A percentile compares a stretch with the other conserved stretches of the same genome.
phyloP scores from a whole-genome alignment of 2,888 invertebrate species.

The Ochlodes sylvanus region DNA sequence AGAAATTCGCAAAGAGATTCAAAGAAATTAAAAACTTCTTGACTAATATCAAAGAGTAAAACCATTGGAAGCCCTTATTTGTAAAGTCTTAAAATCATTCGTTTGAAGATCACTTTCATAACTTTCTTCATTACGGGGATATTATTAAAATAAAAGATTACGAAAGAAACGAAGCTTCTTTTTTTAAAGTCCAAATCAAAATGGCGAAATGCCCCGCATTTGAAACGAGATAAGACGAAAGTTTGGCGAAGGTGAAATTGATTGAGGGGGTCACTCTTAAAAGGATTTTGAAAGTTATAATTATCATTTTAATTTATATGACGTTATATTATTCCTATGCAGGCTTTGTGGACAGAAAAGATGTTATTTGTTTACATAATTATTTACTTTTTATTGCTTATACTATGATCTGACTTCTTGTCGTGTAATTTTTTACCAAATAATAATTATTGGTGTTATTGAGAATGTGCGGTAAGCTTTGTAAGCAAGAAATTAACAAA shows the following conservation, averaged over 20 bases:
- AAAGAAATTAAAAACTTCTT: constrained; percentile 9
- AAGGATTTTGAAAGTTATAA: constrained; percentile 5
- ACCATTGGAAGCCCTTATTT: constrained; percentile 17
- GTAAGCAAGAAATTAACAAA: no score
- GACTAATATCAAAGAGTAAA: constrained; percentile 16
- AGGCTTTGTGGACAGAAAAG: no score
- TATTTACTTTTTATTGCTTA: no score
- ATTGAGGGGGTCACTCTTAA: constrained; percentile 12
- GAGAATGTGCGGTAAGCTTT: no score
- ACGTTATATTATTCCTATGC: no score
- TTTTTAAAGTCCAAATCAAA: background rate
- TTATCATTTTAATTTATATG: background rate
- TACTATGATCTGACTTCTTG: no score
- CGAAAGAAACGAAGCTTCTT: constrained; percentile 7
- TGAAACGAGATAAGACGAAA: constrained; percentile 16
- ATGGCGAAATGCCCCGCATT: constrained; percentile 21
- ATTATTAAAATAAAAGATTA: constrained; percentile 11
- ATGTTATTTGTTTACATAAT: no score
- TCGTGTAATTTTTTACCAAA: no score
- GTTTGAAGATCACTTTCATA: constrained; percentile 22
- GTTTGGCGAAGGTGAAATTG: constrained; percentile 26
- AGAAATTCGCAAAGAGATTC: background rate
- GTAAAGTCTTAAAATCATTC: constrained; percentile 13
- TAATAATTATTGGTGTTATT: no score
- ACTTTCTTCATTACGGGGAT: constrained; percentile 26